Evolutionary conservation across 2,888 invertebrate genomes (phyloP).

Genomic region (Aproaerema taeniolella): DNA sequence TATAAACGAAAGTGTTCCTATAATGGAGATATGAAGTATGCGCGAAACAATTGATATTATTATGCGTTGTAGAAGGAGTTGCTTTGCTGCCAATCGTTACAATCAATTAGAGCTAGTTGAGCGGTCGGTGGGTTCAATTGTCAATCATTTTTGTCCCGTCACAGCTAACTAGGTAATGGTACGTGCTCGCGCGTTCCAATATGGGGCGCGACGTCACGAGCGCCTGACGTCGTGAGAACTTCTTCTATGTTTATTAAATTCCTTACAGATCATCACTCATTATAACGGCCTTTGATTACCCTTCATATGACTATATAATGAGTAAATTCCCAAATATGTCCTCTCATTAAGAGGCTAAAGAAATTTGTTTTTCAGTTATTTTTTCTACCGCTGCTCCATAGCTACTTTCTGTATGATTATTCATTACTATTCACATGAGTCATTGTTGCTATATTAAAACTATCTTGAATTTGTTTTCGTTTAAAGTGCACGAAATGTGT

Average conservation of each 20-base stretch:
- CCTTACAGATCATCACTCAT: too few relatives aligned
- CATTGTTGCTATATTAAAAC: too few relatives aligned
- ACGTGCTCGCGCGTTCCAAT: slow-evolving; percentile 18
- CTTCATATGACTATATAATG: background rate
- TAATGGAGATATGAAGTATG: too few relatives aligned
- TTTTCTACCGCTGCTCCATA: too few relatives aligned
- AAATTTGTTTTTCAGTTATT: too few relatives aligned
- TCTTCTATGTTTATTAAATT: slow-evolving; percentile 7
- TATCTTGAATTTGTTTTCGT: too few relatives aligned
- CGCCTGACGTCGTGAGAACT: slow-evolving; percentile 7
- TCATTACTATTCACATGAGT: too few relatives aligned
- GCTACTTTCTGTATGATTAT: too few relatives aligned
- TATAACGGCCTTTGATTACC: slow-evolving; percentile 12
- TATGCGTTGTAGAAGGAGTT: slow-evolving; percentile 38
- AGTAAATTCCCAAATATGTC: too few relatives aligned
- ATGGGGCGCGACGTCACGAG: slow-evolving; percentile 13
- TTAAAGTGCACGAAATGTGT: background rate
- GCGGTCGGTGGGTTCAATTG: slow-evolving; percentile 57
- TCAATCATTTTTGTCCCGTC: slow-evolving; percentile 47
- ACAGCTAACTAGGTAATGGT: slow-evolving; percentile 34
- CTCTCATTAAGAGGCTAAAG: too few relatives aligned
- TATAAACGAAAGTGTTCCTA: too few relatives aligned
- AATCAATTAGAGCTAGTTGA: slow-evolving; percentile 70
- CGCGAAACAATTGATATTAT: slow-evolving; percentile 36
- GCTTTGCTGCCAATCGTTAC: slow-evolving; percentile 44